A percentile compares a stretch with the other conserved stretches of the same genome.
phyloP scores from a whole-genome alignment of 2,113 vertebrate species.

The Cavia aperea region DNA sequence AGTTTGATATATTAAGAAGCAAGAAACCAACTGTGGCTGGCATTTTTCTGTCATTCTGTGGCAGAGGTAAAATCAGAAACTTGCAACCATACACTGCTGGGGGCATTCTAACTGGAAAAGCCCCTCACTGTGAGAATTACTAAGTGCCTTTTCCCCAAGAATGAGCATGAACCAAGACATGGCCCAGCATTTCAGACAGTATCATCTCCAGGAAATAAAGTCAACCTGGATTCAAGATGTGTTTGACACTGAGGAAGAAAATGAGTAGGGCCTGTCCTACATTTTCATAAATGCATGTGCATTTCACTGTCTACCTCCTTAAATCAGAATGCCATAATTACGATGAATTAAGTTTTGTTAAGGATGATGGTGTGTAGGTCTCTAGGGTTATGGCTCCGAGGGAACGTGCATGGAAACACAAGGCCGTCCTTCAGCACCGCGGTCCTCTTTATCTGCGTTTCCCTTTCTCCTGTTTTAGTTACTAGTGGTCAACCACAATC shows the following conservation, averaged over 20 bases:
- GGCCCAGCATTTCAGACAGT: slow-evolving; percentile 21
- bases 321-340: neutral
- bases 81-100: neutral
- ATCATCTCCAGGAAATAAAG: neutral
- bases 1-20: slow-evolving; percentile 51
- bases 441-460: neutral
- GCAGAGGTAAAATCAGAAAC: slow-evolving; percentile 46
- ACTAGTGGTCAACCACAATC: neutral
- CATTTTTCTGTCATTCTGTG: slow-evolving; percentile 14
- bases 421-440: neutral
- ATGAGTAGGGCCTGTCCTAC: neutral
- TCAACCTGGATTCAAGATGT: neutral
- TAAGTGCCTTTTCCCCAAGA: slow-evolving; percentile 36
- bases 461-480: neutral
- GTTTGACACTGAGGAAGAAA: neutral
- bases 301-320: neutral
- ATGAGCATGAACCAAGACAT: slow-evolving; percentile 36
- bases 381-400: neutral
- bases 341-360: slow-evolving; percentile 25
- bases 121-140: slow-evolving; percentile 41
- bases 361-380: neutral
- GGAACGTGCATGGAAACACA: neutral
- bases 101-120: slow-evolving; percentile 39
- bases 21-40: slow-evolving; percentile 45
- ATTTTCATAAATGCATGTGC: neutral